Base-by-base conservation (phyloP, 1,140 invertebrate genomes). In the Drosophila jambulina region DNA sequence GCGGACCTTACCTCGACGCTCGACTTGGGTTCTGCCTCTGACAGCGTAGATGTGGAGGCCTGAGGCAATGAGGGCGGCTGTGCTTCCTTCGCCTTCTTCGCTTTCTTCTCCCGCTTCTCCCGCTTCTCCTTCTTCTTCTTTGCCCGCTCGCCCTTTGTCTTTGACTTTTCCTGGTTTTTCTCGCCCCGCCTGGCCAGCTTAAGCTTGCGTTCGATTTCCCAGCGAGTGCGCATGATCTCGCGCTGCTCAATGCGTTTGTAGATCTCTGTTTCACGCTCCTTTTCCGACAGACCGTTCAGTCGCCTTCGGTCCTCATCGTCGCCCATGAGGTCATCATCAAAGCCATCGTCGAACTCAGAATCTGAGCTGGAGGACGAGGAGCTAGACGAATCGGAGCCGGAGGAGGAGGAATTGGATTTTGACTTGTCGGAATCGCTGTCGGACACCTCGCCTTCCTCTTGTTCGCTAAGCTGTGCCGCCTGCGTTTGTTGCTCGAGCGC, bases 161-260 rank as follows among this genome's bases (percentile, higher is more conserved):
- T 93, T 51, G 93, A 86, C 76, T 95, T 96, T 17, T 80, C 82
- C 25, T 70, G 67, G 57, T 95, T 95, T 75, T 96, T 93, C 93
- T 97, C 97, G 42, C 96, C 95, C 69, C 98, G 97, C 60, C 96
- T 97, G 0, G 97, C 97, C 79, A 98, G 94, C 51, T 97, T 95
- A 9, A 99, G 93, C 92, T 99, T 99, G 69, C 98, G 96, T 87
- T 99, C 97, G 62, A 99, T 99, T 93, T 99, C 98, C 96, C 99
- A 99, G 91, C 98, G 62, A 7, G 97, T 99, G 92, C 97, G 97
- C 94, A 99, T 96, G 0, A 97, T 95, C 94, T 99, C 98, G 85
- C 98, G 94, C 91, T 98, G 96, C 93, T 99, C 98, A 54, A 98
- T 98, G 59, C 98, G 95, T 92, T 99, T 99, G 92, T 98, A 99